Base-by-base conservation (phyloP, 2,113 vertebrate species). In the Cavia porcellus region DNA sequence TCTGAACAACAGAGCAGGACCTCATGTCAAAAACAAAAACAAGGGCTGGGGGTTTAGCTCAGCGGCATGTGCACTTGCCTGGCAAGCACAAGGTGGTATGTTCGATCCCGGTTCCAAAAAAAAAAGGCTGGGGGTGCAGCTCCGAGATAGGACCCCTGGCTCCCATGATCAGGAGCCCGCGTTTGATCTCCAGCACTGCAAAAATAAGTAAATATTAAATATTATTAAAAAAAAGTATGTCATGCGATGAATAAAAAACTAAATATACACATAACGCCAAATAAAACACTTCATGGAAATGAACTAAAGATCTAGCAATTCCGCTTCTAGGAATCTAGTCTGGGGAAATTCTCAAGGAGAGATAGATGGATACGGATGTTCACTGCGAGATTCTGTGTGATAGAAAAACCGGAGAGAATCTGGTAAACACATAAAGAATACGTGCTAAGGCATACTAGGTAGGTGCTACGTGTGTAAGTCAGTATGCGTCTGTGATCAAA, bases 201-300 rank as follows among this genome's bases (percentile, higher is more conserved):
- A 77, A 77, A 30, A 77, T 47, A 75, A 75, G 35, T 6, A 19
- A 72, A 75, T 45, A 50, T 47, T 77, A 77, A 77, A 47, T 77
- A 30, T 12, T 50, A 77, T 77, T n/a, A n/a, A 38, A 30, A 30
- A 77, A 52, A 12, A 38, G 28, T 47, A 13, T 61, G 52, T 64
- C 22, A 92, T 47, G 30, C 45, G 25, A 79, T 82, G 64, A 89
- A 93, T 98, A 90, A 97, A 98, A 98, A 97, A 83, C 15, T 88
- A 93, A 93, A 74, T 61, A 84, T 14, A 70, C 42, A 74, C 28
- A 74, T 42, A 32, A 55, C 30, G 8, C 11, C 84, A 92, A 89
- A 94, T 77, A 61, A 72, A 93, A 83, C 10, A 87, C 25, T 7
- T 83, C 4, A 12, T 17, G 77, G 42, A 70, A 84, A 81, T 81